Percentiles rank a stretch among this genome's conserved stretches.
These are phyloP conservation scores for Tetropium fuscum DNA, from an alignment of 2,888 invertebrate genomes.

Conservation along the genomic window DNA sequence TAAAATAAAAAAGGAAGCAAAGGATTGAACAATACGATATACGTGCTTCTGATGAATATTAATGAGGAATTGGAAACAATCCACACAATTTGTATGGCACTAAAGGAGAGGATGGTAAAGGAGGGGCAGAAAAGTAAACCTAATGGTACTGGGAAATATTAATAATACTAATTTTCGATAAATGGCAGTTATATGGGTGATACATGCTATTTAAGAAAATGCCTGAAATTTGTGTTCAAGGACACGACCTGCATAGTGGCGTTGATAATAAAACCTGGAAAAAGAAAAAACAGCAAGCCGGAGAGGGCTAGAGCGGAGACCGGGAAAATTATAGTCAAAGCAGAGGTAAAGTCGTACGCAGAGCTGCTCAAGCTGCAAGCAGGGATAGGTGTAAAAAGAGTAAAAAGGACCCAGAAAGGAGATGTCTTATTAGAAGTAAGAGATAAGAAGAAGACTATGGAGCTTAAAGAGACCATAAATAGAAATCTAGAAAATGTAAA, in stretches of 20 bases:
- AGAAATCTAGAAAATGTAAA: background rate
- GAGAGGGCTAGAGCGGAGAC: background rate
- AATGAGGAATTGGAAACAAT: background rate
- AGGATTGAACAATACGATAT: conserved; percentile 2
- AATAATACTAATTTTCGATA: no score
- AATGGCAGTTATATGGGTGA: no score
- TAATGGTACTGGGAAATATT: background rate
- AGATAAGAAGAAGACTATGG: background rate
- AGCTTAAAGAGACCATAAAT: conserved; percentile 3
- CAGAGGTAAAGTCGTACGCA: conserved; percentile 15
- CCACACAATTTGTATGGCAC: background rate
- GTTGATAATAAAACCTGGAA: background rate
- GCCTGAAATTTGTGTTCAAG: conserved; percentile 2
- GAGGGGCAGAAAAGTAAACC: background rate
- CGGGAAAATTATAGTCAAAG: conserved; percentile 6
- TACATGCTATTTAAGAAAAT: conserved; percentile 1
- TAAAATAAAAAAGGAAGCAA: background rate
- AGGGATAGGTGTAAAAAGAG: conserved; percentile 5
- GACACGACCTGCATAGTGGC: background rate
- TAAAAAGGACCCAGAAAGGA: conserved; percentile 17
- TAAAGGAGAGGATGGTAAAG: background rate
- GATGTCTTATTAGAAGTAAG: conserved; percentile 15
- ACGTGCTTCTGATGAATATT: background rate
- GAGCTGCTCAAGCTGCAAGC: conserved; percentile 12
- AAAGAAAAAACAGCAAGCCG: background rate